Evolutionary conservation across 2,113 vertebrate genomes (phyloP).

Genomic region (Nibea coibor): DNA sequence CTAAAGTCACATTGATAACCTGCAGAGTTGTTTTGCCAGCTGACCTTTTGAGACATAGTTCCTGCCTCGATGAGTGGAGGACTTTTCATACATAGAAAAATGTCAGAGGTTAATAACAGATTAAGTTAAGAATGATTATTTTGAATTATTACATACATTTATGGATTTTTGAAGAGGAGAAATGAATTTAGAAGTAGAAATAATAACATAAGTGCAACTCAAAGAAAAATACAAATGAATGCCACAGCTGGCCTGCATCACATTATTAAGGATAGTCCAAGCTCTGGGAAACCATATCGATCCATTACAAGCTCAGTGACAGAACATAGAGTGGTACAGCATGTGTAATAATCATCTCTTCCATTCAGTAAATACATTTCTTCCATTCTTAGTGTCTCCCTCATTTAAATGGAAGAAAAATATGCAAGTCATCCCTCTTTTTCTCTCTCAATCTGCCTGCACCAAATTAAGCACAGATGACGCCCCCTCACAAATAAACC

Average conservation of each 20-base stretch:
- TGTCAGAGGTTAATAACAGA: too few species aligned
- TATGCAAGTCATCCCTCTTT: not conserved
- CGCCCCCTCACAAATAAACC: not conserved
- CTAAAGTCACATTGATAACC: not conserved
- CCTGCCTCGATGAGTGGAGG: not conserved
- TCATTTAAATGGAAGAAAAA: not conserved
- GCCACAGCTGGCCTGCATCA: not conserved
- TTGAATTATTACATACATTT: too few species aligned
- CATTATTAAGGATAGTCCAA: not conserved
- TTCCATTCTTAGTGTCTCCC: too few species aligned
- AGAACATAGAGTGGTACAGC: not conserved
- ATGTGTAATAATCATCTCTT: not conserved
- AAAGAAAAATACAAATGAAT: not conserved
- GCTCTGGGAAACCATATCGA: not conserved
- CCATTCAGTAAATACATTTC: not conserved
- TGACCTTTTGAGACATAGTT: not conserved
- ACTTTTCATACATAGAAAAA: too few species aligned
- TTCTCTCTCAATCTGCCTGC: not conserved
- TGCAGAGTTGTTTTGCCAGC: not conserved
- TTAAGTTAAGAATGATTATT: too few species aligned
- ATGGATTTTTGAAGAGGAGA: not conserved
- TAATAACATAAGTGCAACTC: not conserved
- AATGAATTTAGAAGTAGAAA: not conserved
- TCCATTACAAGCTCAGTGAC: not conserved
- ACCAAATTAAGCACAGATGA: constrained; percentile 7